Percentiles rank a stretch among this genome's conserved stretches.
These are phyloP conservation scores for Oligia strigilis DNA, from an alignment of 2,888 invertebrate species.

Conservation along the genomic window DNA sequence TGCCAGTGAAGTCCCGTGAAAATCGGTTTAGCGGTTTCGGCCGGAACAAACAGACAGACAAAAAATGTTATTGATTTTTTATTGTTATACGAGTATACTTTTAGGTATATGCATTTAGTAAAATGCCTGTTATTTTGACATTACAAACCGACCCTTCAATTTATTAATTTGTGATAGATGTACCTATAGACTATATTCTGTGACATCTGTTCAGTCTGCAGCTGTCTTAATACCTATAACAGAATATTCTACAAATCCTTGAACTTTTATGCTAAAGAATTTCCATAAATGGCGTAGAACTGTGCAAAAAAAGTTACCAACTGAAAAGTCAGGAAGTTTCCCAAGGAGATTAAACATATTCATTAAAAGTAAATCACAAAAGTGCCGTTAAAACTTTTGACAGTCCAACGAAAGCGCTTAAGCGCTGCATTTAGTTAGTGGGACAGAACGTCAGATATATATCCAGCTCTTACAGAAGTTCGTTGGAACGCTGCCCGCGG, in stretches of 20 bases:
- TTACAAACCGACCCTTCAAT: background rate
- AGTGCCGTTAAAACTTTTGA: conserved; percentile 35
- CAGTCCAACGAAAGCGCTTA: conserved; percentile 32
- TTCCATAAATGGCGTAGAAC: conserved; percentile 34
- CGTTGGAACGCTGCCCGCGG: conserved; percentile 71
- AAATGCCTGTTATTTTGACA: background rate
- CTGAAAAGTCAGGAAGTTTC: conserved; percentile 31
- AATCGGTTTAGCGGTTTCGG: no score
- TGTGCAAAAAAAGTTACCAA: conserved; percentile 17
- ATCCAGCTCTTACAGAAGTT: conserved; percentile 66
- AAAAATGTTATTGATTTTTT: no score
- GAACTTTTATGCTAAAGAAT: conserved; percentile 23
- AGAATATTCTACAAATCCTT: conserved; percentile 6
- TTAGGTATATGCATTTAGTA: no score
- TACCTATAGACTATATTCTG: background rate
- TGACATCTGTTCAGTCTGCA: conserved; percentile 10
- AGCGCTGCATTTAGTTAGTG: conserved; percentile 60
- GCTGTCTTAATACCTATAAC: background rate
- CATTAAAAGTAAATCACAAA: conserved; percentile 56
- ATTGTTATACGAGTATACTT: no score
- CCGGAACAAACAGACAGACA: no score
- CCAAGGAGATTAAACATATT: conserved; percentile 23
- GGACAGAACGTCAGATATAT: conserved; percentile 48
- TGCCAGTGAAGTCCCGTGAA: no score
- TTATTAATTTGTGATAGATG: background rate